Percentiles rank a stretch among this genome's conserved stretches.
Conservation (phyloP, 1,140 invertebrate species). For the Potamilus streckersoni region DNA sequence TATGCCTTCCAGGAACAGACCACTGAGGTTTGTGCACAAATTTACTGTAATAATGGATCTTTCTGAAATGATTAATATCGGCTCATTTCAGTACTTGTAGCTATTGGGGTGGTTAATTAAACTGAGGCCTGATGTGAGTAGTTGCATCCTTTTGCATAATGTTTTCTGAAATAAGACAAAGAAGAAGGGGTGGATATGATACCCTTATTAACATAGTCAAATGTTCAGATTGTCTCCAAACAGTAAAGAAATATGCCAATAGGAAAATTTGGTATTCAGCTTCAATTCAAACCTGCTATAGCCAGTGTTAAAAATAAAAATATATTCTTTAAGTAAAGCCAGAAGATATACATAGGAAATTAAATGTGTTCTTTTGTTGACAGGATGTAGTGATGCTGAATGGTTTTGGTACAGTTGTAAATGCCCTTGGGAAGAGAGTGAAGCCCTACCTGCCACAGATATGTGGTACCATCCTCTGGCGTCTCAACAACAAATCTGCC, state of each 20-base stretch:
- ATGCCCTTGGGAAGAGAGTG: slow-evolving; percentile 95
- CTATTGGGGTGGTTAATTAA: too few species aligned
- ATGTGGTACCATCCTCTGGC: slow-evolving; percentile 99
- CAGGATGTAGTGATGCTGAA: slow-evolving; percentile 99
- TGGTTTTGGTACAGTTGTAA: slow-evolving; percentile 99
- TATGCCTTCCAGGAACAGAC: slow-evolving; percentile 99
- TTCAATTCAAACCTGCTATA: background rate
- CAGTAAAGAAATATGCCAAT: background rate
- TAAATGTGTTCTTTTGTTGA: slow-evolving; percentile 22
- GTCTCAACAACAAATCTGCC: slow-evolving; percentile 99
- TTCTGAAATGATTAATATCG: background rate
- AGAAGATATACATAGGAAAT: background rate
- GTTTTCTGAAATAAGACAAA: too few species aligned
- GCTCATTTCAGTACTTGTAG: too few species aligned
- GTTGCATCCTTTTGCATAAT: too few species aligned
- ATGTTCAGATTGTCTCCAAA: too few species aligned
- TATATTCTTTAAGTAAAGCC: background rate
- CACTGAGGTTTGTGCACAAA: slow-evolving; percentile 80
- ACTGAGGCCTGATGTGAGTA: too few species aligned
- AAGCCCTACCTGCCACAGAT: slow-evolving; percentile 99
- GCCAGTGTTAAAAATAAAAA: background rate
- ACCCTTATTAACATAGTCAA: too few species aligned
- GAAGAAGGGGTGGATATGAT: too few species aligned
- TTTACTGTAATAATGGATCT: background rate
- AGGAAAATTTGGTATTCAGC: background rate